Evolutionary conservation across 2,797 vertebrate genomes (phyloP), one percentile per base, ranked within the genome.

Genomic region (Halcyon badia): DNA sequence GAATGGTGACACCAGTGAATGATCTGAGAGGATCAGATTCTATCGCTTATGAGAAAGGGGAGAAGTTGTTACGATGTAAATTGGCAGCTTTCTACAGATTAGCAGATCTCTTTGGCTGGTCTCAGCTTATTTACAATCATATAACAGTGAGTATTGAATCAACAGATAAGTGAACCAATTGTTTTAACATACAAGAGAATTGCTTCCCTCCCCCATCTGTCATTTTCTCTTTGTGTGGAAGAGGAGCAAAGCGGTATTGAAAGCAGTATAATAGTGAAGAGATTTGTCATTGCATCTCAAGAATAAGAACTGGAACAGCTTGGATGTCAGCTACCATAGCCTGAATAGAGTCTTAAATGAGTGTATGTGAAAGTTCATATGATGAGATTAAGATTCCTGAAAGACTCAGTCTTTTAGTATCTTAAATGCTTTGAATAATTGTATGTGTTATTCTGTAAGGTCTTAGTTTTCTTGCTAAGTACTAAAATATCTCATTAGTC

Each of bases 91-190:
- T 99, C 94, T 99, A 99, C 94, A 98, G 99, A 31, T 98, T 99
- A 62, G 98, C 99, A 2, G 99, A 99, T 95, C 98, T 99, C 93
- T 99, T 99, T 46, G 99, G 99, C 89, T 99, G 99, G 99, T 99
- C 99, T 51, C 99, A 99, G 98, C 99, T 99, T 66, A 99, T 99
- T 98, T 99, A 99, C 98, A 99, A 99, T 98, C 99, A 99, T 90
- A 98, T 99, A 97, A 99, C 99, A 61, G 99, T 99, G 98, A 98
- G 99, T 98, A 92, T 54, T 91, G 69, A 90, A 64, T 75, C 83
- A 57, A 72, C n/a, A 64, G 17, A 72, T 52, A 64, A 92, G 49
- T 60, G 77, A 83, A 65, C 18, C 71, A 15, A 60, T 96, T 95
- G 81, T 96, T 94, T 56, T 52, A 81, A 89, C 15, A 39, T 81